Percentiles rank a stretch among this genome's conserved stretches.
Conservation (phyloP, 2,113 vertebrate species). For the Hipposideros armiger region DNA sequence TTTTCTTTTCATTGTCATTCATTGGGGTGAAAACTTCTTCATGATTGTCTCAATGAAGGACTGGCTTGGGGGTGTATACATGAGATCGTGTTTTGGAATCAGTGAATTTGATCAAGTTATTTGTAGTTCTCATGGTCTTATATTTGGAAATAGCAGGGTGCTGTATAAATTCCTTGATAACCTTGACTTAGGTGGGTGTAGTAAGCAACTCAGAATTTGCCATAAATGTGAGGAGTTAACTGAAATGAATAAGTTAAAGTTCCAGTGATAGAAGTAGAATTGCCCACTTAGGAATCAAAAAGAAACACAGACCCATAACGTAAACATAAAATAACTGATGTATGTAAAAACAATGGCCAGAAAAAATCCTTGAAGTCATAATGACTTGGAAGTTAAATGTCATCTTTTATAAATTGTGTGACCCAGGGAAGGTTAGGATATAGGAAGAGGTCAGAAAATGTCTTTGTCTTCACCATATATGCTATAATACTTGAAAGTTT, state of each 20-base stretch:
- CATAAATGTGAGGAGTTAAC: conserved; percentile 18
- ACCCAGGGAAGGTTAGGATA: conserved; percentile 19
- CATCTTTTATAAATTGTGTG: conserved; percentile 57
- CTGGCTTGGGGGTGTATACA: neutral
- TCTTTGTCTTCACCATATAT: conserved; percentile 43
- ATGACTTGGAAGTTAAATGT: conserved; percentile 70
- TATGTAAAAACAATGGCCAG: conserved; percentile 62
- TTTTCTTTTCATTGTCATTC: neutral
- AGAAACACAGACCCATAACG: conserved; percentile 37
- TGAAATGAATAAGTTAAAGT: conserved; percentile 60
- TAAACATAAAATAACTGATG: conserved; percentile 75
- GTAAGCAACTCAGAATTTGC: conserved; percentile 17
- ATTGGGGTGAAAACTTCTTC: neutral
- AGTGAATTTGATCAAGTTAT: neutral
- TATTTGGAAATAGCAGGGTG: neutral
- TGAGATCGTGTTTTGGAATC: neutral
- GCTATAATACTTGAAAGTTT: conserved; percentile 52
- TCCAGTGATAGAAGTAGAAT: conserved; percentile 10
- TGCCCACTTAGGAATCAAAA: conserved; percentile 51
- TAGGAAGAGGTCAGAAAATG: conserved; percentile 59
- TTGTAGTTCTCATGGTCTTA: neutral
- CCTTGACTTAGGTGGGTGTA: conserved; percentile 28
- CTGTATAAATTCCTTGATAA: conserved; percentile 31
- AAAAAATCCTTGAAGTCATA: conserved; percentile 56
- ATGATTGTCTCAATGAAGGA: neutral